Conservation (phyloP, 2,888 invertebrate species). For the Aphrophora alni region DNA sequence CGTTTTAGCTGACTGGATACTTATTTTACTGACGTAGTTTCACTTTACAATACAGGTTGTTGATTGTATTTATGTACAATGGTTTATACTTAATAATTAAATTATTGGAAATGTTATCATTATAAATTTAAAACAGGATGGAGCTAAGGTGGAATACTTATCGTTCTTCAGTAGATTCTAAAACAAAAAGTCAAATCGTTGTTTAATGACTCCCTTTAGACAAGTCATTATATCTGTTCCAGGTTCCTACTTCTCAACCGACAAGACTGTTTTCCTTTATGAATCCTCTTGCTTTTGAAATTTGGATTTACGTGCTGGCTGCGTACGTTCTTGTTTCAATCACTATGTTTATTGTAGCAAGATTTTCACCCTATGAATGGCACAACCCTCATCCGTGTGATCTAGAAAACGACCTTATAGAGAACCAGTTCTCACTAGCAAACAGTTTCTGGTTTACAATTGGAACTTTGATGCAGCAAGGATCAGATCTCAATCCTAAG, state of each 20-base stretch:
- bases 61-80: too few species aligned
- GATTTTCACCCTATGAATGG: slow-evolving; percentile 84
- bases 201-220: too few species aligned
- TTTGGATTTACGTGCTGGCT: slow-evolving; percentile 83
- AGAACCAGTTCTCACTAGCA: slow-evolving; percentile 82
- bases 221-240: slow-evolving; percentile 44
- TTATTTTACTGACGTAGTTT: too few species aligned
- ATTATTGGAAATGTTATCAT: too few species aligned
- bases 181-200: too few species aligned
- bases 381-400: slow-evolving; percentile 73
- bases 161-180: too few species aligned
- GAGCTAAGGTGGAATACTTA: too few species aligned
- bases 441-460: slow-evolving; percentile 90
- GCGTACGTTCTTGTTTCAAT: slow-evolving; percentile 81
- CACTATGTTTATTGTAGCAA: slow-evolving; percentile 79
- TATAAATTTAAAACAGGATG: too few species aligned
- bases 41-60: too few species aligned
- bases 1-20: too few species aligned
- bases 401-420: slow-evolving; percentile 65
- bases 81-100: too few species aligned
- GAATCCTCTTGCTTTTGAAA: slow-evolving; percentile 84
- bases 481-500: slow-evolving; percentile 80
- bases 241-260: slow-evolving; percentile 75
- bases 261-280: slow-evolving; percentile 83
- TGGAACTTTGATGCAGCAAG: slow-evolving; percentile 88